Evolutionary conservation across 2,797 vertebrate species (phyloP), one percentile per base, ranked within the genome.

Genomic region (Hydrocynus forskahlii): DNA sequence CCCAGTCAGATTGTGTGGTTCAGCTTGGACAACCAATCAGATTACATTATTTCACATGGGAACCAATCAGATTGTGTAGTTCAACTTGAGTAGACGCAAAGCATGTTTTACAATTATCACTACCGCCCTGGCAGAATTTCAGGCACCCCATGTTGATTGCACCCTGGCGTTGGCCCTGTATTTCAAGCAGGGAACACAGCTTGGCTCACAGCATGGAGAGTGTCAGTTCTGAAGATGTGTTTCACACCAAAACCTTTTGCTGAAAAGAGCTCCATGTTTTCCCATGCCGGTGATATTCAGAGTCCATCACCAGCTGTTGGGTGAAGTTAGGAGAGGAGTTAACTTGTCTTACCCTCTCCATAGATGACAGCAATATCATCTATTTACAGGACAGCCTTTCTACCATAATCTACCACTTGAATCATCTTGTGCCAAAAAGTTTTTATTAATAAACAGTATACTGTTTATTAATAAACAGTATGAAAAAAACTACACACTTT

Each of bases 221-320:
- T 10, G 8, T 21, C 57, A 54, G 17, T 57, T 8, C 55, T n/a
- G 57, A 21, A 59, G 57, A 59, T 10, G 45, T 66, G 78, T 75
- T 79, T 73, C 62, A 63, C 64, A 55, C 76, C 63, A 19, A 73
- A 76, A 60, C 52, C 52, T 76, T 76, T 48, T 76, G 70, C 75
- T 73, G 45, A 66, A 66, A 23, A 76, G 72, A 76, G 79, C 66
- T 13, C 23, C 67, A 54, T 76, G 23, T 29, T 63, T 80, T 52
- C 75, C 52, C 67, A 62, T 76, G 38, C 63, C 13, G 8, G 48
- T 12, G 10, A 12, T 50, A 50, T 66, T 29, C 50, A 13, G 16
- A 64, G 29, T 59, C 35, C 63, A 54, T 68, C 43, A 59, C 59
- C 21, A 69, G 52, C 64, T 75, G 45, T 79, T 59, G 57, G n/a